These are phyloP conservation scores for Rhinoderma darwinii DNA, from an alignment of 2,113 vertebrate genomes.

Conservation along the genomic window DNA sequence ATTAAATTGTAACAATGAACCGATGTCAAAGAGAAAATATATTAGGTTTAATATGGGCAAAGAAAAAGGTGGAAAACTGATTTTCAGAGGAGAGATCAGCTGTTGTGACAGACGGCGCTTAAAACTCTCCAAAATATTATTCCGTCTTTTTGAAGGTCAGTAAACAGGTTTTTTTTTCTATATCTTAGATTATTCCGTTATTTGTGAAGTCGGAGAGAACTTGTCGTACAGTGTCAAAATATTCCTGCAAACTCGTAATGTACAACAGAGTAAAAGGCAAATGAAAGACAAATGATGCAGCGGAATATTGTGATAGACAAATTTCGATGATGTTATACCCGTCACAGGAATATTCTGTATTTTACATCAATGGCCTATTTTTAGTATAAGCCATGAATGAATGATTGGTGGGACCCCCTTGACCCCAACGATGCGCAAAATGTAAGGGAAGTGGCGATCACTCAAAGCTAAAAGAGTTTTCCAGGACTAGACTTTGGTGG, in stretches of 20 bases:
- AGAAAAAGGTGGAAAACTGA: conserved; percentile 43
- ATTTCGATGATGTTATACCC: not conserved
- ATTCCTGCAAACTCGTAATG: not conserved
- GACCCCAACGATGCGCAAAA: too few species aligned
- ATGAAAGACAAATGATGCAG: not conserved
- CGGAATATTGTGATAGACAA: not conserved
- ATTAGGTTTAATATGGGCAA: conserved; percentile 54
- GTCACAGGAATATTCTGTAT: too few species aligned
- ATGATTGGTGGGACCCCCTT: too few species aligned
- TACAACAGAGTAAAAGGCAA: not conserved
- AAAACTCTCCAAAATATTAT: conserved; percentile 49
- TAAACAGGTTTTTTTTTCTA: conserved; percentile 20
- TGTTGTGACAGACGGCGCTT: conserved; percentile 51
- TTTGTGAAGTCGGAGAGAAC: conserved; percentile 18
- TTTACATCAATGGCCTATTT: too few species aligned
- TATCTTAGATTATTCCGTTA: conserved; percentile 16
- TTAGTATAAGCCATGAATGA: too few species aligned
- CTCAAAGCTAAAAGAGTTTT: too few species aligned
- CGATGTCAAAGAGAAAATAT: conserved; percentile 29
- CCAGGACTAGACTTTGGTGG: too few species aligned
- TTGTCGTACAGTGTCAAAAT: not conserved
- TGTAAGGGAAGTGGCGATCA: too few species aligned
- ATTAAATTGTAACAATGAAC: conserved; percentile 52
- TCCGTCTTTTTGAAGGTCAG: conserved; percentile 35
- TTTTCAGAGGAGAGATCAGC: conserved; percentile 45